These are phyloP conservation scores for Rhinella marina DNA, from an alignment of 2,797 vertebrate species.

Conservation along the genomic window DNA sequence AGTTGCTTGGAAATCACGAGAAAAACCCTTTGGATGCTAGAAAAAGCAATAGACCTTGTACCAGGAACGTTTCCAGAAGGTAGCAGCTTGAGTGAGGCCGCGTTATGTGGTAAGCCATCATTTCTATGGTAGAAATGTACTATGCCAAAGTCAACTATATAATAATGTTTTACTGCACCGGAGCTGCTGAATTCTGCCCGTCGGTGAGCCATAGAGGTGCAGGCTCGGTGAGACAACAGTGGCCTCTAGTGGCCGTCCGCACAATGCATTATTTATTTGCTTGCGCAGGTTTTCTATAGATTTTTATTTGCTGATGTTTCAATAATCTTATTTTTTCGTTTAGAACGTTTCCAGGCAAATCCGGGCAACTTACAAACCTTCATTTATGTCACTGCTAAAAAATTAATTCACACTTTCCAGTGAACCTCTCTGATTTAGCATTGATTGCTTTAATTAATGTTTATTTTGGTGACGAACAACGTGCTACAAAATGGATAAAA, in stretches of 20 bases:
- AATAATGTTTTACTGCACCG: conserved; percentile 47
- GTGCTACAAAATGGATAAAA: background rate
- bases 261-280: background rate
- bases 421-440: background rate
- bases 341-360: background rate
- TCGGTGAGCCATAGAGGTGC: conserved; percentile 21
- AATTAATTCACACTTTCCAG: background rate
- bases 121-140: conserved; percentile 34
- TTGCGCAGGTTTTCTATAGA: background rate
- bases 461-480: background rate
- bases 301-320: background rate
- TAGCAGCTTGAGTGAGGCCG: conserved; percentile 32
- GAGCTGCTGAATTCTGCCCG: conserved; percentile 15
- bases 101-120: conserved; percentile 25
- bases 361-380: background rate
- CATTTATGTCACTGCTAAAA: background rate
- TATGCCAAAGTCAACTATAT: conserved; percentile 47
- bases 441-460: background rate
- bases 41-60: conserved; percentile 4
- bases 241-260: conserved; percentile 49
- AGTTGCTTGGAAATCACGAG: background rate
- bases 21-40: background rate
- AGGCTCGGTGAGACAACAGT: conserved; percentile 52
- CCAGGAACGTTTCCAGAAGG: conserved; percentile 34
- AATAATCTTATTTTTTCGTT: background rate